Evolutionary conservation across 2,113 vertebrate species (phyloP).

Genomic region (Pseudopipra pipra): DNA sequence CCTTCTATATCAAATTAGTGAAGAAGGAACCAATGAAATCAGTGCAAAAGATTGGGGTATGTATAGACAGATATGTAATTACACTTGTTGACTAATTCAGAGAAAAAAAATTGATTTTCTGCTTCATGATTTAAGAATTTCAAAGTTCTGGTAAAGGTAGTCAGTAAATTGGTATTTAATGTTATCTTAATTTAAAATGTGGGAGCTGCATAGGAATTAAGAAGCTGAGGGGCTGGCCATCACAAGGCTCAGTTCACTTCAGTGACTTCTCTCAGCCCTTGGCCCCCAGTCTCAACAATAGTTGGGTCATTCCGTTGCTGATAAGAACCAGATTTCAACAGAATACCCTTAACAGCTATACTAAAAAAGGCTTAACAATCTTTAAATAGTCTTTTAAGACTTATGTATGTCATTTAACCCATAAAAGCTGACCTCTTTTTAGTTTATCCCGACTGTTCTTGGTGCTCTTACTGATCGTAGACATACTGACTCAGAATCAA

Average conservation of each 20-base stretch:
- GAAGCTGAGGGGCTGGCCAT: not conserved
- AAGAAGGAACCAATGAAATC: slow-evolving; percentile 95
- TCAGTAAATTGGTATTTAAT: not conserved
- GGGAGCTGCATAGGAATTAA: not conserved
- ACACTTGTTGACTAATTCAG: not conserved
- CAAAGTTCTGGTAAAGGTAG: not conserved
- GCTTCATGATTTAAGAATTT: not conserved
- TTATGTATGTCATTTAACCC: accelerated
- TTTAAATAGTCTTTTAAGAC: not conserved
- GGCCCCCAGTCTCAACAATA: not conserved
- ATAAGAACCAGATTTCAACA: not conserved
- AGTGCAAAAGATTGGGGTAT: slow-evolving; percentile 94
- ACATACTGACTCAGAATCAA: not conserved
- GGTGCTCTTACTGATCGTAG: not conserved
- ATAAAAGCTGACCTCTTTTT: not conserved
- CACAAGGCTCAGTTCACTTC: not conserved
- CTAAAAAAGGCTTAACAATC: not conserved
- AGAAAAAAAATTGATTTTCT: not conserved
- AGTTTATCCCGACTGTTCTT: not conserved
- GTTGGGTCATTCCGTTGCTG: not conserved
- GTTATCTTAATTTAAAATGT: not conserved
- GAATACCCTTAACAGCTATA: not conserved
- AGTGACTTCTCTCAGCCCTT: not conserved
- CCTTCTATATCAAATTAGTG: slow-evolving; percentile 96
- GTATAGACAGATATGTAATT: not conserved